Base-by-base conservation (phyloP, 2,113 vertebrate species). In the Mormyrus iriodes region DNA sequence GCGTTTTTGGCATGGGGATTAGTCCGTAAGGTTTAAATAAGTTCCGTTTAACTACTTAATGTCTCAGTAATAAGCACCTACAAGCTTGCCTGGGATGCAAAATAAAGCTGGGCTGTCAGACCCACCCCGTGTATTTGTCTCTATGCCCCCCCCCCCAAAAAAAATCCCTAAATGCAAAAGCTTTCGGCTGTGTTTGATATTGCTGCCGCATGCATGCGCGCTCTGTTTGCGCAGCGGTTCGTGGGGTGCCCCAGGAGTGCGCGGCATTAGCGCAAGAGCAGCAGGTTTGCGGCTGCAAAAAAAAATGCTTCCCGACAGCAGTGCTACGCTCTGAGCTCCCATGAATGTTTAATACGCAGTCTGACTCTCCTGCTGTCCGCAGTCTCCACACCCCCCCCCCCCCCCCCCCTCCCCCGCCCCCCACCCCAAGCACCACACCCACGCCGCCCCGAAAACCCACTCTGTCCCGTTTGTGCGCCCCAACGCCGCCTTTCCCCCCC, bases 271-370 rank as follows among this genome's bases (percentile, higher is more conserved):
- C 48, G 27, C n/a, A 46, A 44, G 58, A 86, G 39, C 85, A 73
- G n/a, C 55, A 79, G 69, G 15, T 90, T 58, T 86, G 58, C n/a
- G 88, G 48, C n/a, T 82, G 49, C 27, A 39, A 39, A 76, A 35
- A 13, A 19, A 55, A 90, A 86, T 39, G 27, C 46, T 52, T 48
- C 46, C 49, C 44, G 17, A 82, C 73, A 52, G 79, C 88, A 44
- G 46, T 48, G 73, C n/a, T 21, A 85, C 15, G 19, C 55, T 88
- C 90, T 91, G 89, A 91, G 92, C 90, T 85, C 91, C 92, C 91
- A 93, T 94, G 91, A 93, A 94, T 94, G 91, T 93, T 92, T 94
- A 92, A 93, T 93, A 49, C 86, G 84, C 91, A 92, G 88, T 91
- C 91, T 52, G 88, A 93, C 55, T 92, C 91, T 90, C 91, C 91